Evolutionary conservation across 2,797 vertebrate genomes (phyloP).

Genomic region (Sebastes dallii): DNA sequence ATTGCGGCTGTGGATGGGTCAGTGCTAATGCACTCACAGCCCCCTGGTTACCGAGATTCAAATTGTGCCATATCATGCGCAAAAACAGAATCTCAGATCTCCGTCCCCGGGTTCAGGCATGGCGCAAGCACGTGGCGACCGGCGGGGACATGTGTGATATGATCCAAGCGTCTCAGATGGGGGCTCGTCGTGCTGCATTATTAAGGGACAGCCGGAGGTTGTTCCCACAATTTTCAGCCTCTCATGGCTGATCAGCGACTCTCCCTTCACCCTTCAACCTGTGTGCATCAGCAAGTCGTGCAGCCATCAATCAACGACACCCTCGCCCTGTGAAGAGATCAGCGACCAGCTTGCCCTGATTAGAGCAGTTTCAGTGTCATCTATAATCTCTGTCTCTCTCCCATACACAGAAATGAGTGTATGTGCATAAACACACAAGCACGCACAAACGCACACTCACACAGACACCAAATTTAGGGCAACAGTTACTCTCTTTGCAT

Average conservation of each 20-base stretch:
- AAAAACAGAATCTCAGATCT: constrained; percentile 32
- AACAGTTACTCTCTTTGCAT: constrained; percentile 58
- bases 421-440: constrained; percentile 13
- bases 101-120: not conserved
- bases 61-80: constrained; percentile 35
- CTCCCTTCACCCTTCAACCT: constrained; percentile 54
- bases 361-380: constrained; percentile 67
- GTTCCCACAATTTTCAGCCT: constrained; percentile 36
- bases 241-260: constrained; percentile 40
- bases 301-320: constrained; percentile 69
- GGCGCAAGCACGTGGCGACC: constrained; percentile 8
- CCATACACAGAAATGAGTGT: not conserved
- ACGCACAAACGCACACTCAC: not conserved
- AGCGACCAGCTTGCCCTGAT: constrained; percentile 71
- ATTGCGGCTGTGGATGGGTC: constrained; percentile 62
- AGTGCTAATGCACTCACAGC: constrained; percentile 20
- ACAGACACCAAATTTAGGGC: constrained; percentile 60
- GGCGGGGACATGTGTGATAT: constrained; percentile 14
- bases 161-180: constrained; percentile 22
- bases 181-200: constrained; percentile 28
- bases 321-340: constrained; percentile 63
- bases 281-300: constrained; percentile 60
- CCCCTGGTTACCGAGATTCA: constrained; percentile 34
- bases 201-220: constrained; percentile 45
- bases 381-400: constrained; percentile 43